Conservation (phyloP, 2,797 vertebrate species). For the Pristis pectinata region DNA sequence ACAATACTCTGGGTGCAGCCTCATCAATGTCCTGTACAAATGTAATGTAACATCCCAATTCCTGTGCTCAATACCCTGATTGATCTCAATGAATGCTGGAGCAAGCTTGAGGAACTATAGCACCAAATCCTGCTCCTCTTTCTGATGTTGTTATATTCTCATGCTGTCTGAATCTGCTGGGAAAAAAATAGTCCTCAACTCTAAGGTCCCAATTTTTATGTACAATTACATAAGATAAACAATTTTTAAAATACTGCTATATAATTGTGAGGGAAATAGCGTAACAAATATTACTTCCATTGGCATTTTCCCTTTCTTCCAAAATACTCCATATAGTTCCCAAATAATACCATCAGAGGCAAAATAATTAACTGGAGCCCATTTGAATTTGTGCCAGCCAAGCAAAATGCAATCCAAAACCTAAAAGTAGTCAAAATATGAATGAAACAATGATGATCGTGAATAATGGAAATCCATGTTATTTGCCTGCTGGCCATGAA, state of each 20-base stretch:
- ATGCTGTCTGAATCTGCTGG: background rate
- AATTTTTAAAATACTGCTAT: background rate
- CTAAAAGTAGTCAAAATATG: background rate
- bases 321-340: background rate
- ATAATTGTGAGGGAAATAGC: background rate
- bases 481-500: background rate
- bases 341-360: background rate
- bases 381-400: background rate
- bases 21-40: too few relatives aligned
- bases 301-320: background rate
- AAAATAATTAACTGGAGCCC: background rate
- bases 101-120: too few relatives aligned
- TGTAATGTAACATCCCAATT: too few relatives aligned
- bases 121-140: too few relatives aligned
- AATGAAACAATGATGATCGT: background rate
- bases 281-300: background rate
- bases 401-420: background rate
- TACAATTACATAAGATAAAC: background rate
- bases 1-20: too few relatives aligned
- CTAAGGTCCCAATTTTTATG: background rate
- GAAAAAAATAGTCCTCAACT: background rate
- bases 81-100: too few relatives aligned
- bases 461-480: background rate
- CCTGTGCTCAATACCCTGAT: too few relatives aligned
- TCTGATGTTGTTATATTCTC: too few relatives aligned